phyloP scores from a whole-genome alignment of 2,888 invertebrate species.

The Coenonympha glycerion region DNA sequence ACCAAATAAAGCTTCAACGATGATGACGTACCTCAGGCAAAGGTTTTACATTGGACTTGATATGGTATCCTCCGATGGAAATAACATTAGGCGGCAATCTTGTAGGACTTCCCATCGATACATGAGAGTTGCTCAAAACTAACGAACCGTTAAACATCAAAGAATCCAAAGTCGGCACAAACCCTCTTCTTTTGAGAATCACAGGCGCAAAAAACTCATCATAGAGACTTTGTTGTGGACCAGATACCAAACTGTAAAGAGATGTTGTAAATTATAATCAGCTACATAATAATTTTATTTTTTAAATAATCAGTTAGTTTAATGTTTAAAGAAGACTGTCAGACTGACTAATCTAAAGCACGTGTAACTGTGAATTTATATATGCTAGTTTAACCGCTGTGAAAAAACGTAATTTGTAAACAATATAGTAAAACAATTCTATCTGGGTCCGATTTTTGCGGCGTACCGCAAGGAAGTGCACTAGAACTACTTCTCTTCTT shows the following conservation, averaged over 20 bases:
- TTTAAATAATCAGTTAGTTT: too few species aligned
- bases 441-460: too few species aligned
- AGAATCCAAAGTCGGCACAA: slow-evolving; percentile 31
- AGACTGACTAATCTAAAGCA: too few species aligned
- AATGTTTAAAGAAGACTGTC: too few species aligned
- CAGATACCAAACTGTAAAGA: slow-evolving; percentile 9
- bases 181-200: slow-evolving; percentile 24
- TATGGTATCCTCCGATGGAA: slow-evolving; percentile 49
- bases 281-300: too few species aligned
- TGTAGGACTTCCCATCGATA: slow-evolving; percentile 33
- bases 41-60: slow-evolving; percentile 38
- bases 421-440: too few species aligned
- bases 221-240: slow-evolving; percentile 15
- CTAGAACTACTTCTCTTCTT: too few species aligned
- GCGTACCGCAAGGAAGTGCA: too few species aligned
- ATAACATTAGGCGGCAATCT: slow-evolving; percentile 46
- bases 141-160: slow-evolving; percentile 34
- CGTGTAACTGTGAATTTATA: too few species aligned
- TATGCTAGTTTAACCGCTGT: too few species aligned
- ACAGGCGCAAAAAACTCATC: slow-evolving; percentile 24
- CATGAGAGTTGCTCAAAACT: slow-evolving; percentile 33
- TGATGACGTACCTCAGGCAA: slow-evolving; percentile 45
- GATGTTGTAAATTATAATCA: too few species aligned
- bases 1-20: background rate
- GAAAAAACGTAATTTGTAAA: too few species aligned